A percentile compares a stretch with the other conserved stretches of the same genome.
Conservation (phyloP, 1,140 invertebrate species). For the Atta colombica region DNA sequence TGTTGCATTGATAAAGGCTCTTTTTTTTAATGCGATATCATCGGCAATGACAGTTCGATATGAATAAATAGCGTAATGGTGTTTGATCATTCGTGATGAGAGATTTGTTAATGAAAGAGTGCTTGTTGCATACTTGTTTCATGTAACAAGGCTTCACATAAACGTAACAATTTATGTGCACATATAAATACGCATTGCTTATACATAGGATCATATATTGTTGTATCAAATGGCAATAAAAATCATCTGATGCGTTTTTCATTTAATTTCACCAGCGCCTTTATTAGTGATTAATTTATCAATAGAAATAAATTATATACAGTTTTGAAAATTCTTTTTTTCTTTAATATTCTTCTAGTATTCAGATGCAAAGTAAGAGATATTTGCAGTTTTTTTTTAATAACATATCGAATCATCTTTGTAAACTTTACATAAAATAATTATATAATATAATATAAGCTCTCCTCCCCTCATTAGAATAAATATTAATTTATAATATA, state of each 20-base stretch:
- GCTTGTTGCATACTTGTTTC: conserved; percentile 30
- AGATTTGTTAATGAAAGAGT: conserved; percentile 37
- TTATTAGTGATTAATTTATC: conserved; percentile 36
- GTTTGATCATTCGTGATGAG: conserved; percentile 15
- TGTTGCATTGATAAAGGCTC: neutral
- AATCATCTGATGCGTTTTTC: conserved; percentile 67
- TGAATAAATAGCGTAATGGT: conserved; percentile 13
- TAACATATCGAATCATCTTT: neutral
- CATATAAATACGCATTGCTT: conserved; percentile 19
- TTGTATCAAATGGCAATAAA: conserved; percentile 74
- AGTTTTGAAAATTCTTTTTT: neutral
- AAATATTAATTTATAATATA: neutral
- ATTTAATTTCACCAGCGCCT: conserved; percentile 73
- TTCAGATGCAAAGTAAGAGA: neutral
- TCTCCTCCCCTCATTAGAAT: neutral
- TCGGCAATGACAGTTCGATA: neutral
- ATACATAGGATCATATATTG: conserved; percentile 45
- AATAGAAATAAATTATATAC: neutral
- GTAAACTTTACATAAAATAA: neutral
- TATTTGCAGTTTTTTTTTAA: neutral
- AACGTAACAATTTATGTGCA: conserved; percentile 6
- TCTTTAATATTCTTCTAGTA: neutral
- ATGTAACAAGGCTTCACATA: conserved; percentile 21
- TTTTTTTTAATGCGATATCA: conserved; percentile 7
- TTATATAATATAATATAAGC: neutral